Base-by-base conservation (phyloP, 2,888 invertebrate genomes). In the Zootermopsis nevadensis region DNA sequence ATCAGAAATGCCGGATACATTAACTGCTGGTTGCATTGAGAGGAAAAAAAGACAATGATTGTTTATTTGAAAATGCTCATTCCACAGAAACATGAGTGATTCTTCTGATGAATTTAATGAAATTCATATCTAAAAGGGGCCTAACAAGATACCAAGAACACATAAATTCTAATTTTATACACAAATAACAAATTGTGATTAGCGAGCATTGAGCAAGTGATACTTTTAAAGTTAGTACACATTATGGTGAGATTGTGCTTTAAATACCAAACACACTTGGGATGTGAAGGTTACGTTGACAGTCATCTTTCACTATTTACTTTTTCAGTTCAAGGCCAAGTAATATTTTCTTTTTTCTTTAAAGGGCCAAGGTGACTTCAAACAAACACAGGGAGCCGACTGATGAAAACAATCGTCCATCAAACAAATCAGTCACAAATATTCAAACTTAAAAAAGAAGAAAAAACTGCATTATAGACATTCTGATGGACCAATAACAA, bases 1-100 rank as follows among this genome's bases (percentile, higher is more conserved):
- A 76, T 42, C 76, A 76, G 76, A 76, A 76, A 76, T 76, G 27
- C 76, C 76, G 42, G 76, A 76, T 42, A 76, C 76, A 76, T 22
- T 42, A 35, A 76, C 76, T 30, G 38, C 19, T 42, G n/a, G 24
- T 42, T 76, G 19, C 42, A 42, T 19, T 42, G 48, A 42, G 38
- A 33, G 38, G 72, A 35, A 22, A 35, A 48, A 8, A 60, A 60
- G 27, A 60, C 27, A 76, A 35, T 74, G 10, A 76, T 38, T 42
- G n/a, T 27, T 38, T 42, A 10, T 42, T 48, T 76, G 3, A 27
- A 42, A 76, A 76, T n/a, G 24, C 27, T 22, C 60, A 27, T 60
- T n/a, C 60, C 12, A 12, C 27, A 60, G 1, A 60, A 60, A 4
- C n/a, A 60, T 12, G 15, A 24, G 7, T 24, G 55, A 74, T 35